Conservation (phyloP, 2,113 vertebrate genomes). For the Myodes glareolus region DNA sequence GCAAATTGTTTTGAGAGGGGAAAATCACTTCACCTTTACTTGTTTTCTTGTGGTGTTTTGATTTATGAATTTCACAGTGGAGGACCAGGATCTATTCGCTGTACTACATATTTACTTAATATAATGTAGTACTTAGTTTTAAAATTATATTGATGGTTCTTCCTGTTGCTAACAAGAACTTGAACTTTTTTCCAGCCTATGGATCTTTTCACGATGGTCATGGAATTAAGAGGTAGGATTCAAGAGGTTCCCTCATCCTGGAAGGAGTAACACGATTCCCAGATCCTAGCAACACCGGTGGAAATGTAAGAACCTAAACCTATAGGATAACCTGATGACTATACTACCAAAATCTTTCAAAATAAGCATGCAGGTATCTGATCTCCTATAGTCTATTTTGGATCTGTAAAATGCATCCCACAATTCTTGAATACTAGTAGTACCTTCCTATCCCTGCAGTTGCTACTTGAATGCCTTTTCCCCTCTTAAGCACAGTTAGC, state of each 20-base stretch:
- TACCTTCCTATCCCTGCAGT: conserved; percentile 32
- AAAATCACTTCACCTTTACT: conserved; percentile 7
- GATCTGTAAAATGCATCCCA: conserved; percentile 4
- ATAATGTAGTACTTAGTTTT: conserved; percentile 4
- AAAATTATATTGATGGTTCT: background rate
- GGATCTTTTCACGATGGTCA: conserved; percentile 90
- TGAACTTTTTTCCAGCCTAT: conserved; percentile 82
- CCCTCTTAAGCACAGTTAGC: too few relatives aligned
- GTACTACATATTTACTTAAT: background rate
- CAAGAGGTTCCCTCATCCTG: conserved; percentile 91
- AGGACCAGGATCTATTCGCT: conserved; percentile 33
- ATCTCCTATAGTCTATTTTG: background rate
- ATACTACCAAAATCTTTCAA: background rate
- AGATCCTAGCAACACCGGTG: conserved; percentile 79
- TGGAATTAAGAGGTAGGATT: conserved; percentile 92
- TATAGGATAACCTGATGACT: background rate
- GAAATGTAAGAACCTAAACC: conserved; percentile 83
- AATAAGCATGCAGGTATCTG: background rate
- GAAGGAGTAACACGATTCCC: conserved; percentile 81
- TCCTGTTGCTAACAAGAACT: conserved; percentile 50
- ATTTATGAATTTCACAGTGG: conserved; percentile 39
- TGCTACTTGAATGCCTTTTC: too few relatives aligned
- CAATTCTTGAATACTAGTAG: conserved; percentile 37
- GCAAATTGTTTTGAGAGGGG: conserved; percentile 34
- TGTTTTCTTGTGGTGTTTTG: conserved; percentile 39